These are phyloP conservation scores for Tapirus terrestris DNA, from an alignment of 2,113 vertebrate species.

Conservation along the genomic window DNA sequence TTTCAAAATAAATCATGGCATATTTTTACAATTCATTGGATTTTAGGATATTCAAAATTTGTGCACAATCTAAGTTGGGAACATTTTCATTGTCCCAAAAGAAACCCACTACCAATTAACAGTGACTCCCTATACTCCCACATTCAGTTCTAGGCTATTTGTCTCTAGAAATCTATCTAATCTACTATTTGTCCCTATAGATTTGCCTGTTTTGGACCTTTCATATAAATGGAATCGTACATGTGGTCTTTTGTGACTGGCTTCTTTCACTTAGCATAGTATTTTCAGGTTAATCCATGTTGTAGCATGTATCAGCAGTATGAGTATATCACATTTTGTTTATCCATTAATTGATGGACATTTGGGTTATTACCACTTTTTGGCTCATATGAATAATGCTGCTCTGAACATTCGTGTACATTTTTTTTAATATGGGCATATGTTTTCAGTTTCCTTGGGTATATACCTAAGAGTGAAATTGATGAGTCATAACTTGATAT, in stretches of 20 bases:
- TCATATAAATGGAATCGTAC: not conserved
- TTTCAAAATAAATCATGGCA: not conserved
- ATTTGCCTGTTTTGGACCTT: not conserved
- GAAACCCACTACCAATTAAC: not conserved
- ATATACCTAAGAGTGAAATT: not conserved
- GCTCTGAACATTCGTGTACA: accelerated
- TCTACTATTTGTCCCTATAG: not conserved
- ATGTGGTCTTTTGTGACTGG: not conserved
- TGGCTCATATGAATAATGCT: not conserved
- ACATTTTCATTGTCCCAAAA: not conserved
- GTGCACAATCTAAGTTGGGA: not conserved
- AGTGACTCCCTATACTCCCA: too few relatives aligned
- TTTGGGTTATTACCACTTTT: not conserved
- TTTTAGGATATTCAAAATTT: not conserved
- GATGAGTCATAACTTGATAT: not conserved
- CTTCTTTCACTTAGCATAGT: not conserved
- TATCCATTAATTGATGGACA: not conserved
- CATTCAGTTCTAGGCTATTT: accelerated
- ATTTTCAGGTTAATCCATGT: not conserved
- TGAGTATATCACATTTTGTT: not conserved
- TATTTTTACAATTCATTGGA: not conserved
- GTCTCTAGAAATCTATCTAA: not conserved
- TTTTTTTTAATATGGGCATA: not conserved
- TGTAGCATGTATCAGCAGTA: not conserved
- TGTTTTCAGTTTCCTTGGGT: not conserved